Percentiles rank a stretch among this genome's conserved stretches.
phyloP scores from a whole-genome alignment of 2,113 vertebrate species.

The Phylloscopus trochiloides region DNA sequence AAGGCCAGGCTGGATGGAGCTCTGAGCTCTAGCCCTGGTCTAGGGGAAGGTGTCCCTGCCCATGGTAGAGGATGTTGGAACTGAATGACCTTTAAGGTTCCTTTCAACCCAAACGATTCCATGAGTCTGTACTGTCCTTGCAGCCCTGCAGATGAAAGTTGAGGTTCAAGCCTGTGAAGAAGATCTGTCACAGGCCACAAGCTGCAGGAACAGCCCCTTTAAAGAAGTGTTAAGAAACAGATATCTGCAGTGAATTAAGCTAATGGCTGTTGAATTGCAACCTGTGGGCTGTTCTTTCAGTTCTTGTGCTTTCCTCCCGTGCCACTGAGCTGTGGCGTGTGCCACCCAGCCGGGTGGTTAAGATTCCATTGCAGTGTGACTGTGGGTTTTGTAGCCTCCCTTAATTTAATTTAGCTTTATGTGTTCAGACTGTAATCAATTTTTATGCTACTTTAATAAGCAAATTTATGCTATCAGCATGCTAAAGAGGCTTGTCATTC shows the following conservation, averaged over 20 bases:
- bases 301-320: fast-evolving
- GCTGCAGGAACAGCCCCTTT: background rate
- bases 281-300: background rate
- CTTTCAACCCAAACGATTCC: background rate
- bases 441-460: slow-evolving; percentile 63
- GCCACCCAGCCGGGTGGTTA: background rate
- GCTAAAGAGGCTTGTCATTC: slow-evolving; percentile 38
- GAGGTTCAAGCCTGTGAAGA: background rate
- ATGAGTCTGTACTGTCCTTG: background rate
- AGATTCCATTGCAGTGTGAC: background rate
- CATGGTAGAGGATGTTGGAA: background rate
- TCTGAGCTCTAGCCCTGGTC: background rate
- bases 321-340: background rate
- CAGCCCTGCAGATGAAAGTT: background rate
- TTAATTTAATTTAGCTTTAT: slow-evolving; percentile 56
- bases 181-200: background rate
- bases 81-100: background rate
- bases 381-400: background rate
- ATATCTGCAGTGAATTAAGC: background rate
- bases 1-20: background rate
- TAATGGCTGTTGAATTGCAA: background rate
- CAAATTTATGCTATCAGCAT: slow-evolving; percentile 37
- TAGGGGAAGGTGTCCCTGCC: background rate
- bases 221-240: background rate
- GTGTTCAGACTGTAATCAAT: slow-evolving; percentile 48